phyloP scores from a whole-genome alignment of 2,888 invertebrate species.

The Morpho helenor region DNA sequence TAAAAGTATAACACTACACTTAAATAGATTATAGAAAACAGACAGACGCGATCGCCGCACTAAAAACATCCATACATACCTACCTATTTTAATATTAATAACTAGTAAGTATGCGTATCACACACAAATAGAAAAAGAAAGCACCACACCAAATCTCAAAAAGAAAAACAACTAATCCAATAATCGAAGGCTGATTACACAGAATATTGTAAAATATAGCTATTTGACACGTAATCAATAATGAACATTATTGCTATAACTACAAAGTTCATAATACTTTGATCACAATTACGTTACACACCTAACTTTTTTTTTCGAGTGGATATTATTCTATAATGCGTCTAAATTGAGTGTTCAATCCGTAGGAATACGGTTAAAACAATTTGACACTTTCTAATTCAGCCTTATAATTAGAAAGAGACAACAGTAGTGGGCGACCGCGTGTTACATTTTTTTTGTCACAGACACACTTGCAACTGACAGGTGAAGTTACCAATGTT shows the following conservation, averaged over 20 bases:
- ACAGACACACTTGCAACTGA: slow-evolving; percentile 16
- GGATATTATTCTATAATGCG: slow-evolving; percentile 20
- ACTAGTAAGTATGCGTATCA: slow-evolving; percentile 47
- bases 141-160: slow-evolving; percentile 53
- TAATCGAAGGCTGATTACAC: slow-evolving; percentile 35
- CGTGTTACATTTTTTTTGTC: slow-evolving; percentile 31
- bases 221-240: slow-evolving; percentile 45
- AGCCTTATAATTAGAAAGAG: slow-evolving; percentile 77
- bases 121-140: slow-evolving; percentile 41
- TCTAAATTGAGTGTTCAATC: slow-evolving; percentile 40
- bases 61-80: slow-evolving; percentile 46
- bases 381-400: slow-evolving; percentile 73
- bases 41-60: slow-evolving; percentile 60
- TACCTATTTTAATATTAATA: slow-evolving; percentile 40
- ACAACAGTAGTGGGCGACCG: slow-evolving; percentile 58
- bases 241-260: slow-evolving; percentile 66
- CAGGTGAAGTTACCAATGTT: slow-evolving; percentile 15
- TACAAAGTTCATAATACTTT: slow-evolving; percentile 69
- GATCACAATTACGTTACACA: slow-evolving; percentile 61
- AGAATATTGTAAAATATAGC: slow-evolving; percentile 28
- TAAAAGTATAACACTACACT: slow-evolving; percentile 74
- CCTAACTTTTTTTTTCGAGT: slow-evolving; percentile 33
- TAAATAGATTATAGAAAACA: slow-evolving; percentile 62
- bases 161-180: slow-evolving; percentile 28
- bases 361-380: slow-evolving; percentile 32